Percentiles rank a stretch among this genome's conserved stretches.
Conservation (phyloP, 30 jellyfish, hydroid and myxozoan species). For the Nemopilema nomurai region DNA sequence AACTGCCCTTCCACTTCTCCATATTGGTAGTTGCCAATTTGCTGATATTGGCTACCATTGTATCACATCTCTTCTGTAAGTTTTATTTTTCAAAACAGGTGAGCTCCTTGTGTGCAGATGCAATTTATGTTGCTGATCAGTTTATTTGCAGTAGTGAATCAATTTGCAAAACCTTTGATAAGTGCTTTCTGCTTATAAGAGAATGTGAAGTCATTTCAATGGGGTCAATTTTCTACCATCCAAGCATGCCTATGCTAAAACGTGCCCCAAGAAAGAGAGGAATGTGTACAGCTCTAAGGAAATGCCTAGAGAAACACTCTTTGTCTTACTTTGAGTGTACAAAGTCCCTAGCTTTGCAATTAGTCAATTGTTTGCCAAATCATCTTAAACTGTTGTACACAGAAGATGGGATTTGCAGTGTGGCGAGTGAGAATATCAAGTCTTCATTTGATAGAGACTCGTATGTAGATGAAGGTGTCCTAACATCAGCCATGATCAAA, state of each 20-base stretch:
- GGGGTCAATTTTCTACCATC: constrained; percentile 54
- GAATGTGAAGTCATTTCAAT: constrained; percentile 61
- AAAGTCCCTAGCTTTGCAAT: background rate
- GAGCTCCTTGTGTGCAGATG: background rate
- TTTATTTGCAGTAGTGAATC: constrained; percentile 9
- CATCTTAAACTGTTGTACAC: constrained; percentile 25
- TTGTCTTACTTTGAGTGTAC: constrained; percentile 25
- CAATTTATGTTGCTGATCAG: background rate
- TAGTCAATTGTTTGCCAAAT: constrained; percentile 9
- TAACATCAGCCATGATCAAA: constrained; percentile 17
- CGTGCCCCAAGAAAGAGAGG: constrained; percentile 39
- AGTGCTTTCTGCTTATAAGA: constrained; percentile 29
- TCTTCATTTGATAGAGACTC: constrained; percentile 17
- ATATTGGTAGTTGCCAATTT: background rate
- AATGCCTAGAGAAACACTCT: background rate
- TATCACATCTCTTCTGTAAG: background rate
- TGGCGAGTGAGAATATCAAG: constrained; percentile 12
- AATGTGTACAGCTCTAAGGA: constrained; percentile 16
- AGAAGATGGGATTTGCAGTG: constrained; percentile 21
- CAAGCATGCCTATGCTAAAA: constrained; percentile 27
- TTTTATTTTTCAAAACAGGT: background rate
- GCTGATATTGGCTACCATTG: background rate
- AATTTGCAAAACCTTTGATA: constrained; percentile 30
- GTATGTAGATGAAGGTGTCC: background rate
- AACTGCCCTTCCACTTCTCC: background rate